Conservation (phyloP, 2,888 invertebrate species). For the Chaetoderma sp. region DNA sequence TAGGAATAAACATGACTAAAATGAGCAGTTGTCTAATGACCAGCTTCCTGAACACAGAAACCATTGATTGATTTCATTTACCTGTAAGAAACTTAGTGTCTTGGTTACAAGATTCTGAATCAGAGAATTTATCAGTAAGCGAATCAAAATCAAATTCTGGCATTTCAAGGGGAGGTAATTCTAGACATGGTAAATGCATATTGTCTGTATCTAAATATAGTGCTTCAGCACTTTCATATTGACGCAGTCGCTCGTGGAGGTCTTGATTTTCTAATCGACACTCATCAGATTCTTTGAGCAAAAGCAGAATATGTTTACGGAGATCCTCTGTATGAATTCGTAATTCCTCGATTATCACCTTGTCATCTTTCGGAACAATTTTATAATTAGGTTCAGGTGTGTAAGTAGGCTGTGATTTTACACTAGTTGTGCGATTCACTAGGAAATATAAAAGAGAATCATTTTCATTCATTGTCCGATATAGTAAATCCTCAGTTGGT, state of each 20-base stretch:
- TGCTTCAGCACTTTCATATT: constrained; percentile 11
- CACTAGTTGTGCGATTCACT: constrained; percentile 20
- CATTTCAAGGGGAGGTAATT: constrained; percentile 75
- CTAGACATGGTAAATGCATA: constrained; percentile 71
- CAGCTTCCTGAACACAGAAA: too few relatives aligned
- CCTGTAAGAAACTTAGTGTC: too few relatives aligned
- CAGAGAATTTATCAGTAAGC: constrained; percentile 3
- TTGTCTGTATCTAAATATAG: constrained; percentile 3
- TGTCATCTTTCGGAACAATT: constrained; percentile 49
- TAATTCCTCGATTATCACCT: constrained; percentile 57
- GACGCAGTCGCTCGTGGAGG: constrained; percentile 33
- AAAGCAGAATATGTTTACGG: constrained; percentile 49
- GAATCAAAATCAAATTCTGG: constrained; percentile 74
- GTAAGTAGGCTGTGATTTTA: not conserved
- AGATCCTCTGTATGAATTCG: constrained; percentile 59
- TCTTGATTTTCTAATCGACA: constrained; percentile 40
- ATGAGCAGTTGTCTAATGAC: too few relatives aligned
- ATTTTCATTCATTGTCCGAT: constrained; percentile 51
- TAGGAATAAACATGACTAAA: too few relatives aligned
- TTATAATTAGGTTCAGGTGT: not conserved
- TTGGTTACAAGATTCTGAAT: too few relatives aligned
- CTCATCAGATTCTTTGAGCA: constrained; percentile 55
- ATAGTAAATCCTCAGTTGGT: constrained; percentile 31
- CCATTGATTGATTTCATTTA: too few relatives aligned
- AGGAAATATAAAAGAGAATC: constrained; percentile 56